phyloP scores from a whole-genome alignment of 2,797 vertebrate genomes.

The Chelidonichthys spinosus region DNA sequence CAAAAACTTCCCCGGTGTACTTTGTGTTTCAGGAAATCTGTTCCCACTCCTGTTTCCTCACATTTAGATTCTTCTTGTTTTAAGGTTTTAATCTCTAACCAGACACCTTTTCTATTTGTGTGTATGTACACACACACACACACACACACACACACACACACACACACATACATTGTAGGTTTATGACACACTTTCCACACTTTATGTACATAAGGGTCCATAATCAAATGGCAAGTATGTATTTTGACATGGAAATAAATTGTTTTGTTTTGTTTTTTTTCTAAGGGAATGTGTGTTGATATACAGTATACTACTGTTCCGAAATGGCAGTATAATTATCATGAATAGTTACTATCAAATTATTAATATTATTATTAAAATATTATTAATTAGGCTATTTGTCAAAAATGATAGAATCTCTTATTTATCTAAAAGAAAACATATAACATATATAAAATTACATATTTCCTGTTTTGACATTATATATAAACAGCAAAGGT shows the following conservation, averaged over 20 bases:
- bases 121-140: too few species aligned
- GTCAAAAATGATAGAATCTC: neutral
- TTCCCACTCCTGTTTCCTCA: neutral
- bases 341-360: neutral
- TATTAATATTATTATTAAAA: too few species aligned
- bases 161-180: neutral
- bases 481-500: slow-evolving; percentile 8
- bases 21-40: neutral
- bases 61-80: slow-evolving; percentile 5
- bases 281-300: neutral
- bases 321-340: neutral
- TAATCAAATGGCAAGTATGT: neutral
- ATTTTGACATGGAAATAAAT: neutral
- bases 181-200: neutral
- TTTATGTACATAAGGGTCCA: neutral
- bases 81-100: neutral
- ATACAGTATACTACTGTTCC: neutral
- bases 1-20: slow-evolving; percentile 17
- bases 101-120: neutral
- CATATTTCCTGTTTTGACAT: neutral
- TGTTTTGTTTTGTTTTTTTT: neutral
- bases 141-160: neutral
- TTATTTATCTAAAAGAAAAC: too few species aligned
- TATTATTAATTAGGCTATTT: neutral
- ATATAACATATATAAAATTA: too few species aligned